Evolutionary conservation across 2,888 invertebrate species (phyloP), one percentile per base, ranked within the genome.

Genomic region (Drosophila quinaria): DNA sequence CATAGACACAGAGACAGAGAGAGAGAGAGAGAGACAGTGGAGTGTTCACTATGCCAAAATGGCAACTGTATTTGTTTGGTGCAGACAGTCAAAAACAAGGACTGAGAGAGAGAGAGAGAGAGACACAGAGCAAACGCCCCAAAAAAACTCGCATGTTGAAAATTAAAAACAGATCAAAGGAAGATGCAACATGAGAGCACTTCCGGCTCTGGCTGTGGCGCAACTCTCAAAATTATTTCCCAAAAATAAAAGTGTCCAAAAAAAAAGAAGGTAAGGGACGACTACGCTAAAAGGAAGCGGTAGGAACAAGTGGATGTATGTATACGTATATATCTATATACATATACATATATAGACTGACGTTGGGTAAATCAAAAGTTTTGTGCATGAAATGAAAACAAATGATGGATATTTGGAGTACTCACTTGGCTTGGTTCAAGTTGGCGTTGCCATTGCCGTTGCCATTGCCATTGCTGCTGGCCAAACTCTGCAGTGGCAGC

Each of bases 81-180:
- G 47, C 47, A 47, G 47, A 37, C 47, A 47, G 17, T 19, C 37
- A n/a, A 33, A 35, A 9, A 17, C 17, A 29, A 10, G 25, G 17
- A 25, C 1, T 22, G 44, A n/a, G 4, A n/a, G 17, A n/a, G 13
- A 25, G 2, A 33, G 44, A n/a, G 4, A n/a, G 17, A n/a, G 13
- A 17, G 4, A 4, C 11, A 42, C 22, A 31, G 11, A 61, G 52
- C 25, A 59, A 35, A 25, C 47, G 8, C 19, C 50, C 49, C 58
- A 58, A 46, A 80, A 60, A 67, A 29, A 58, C 44, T 50, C 65
- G 29, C 74, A 75, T 78, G 83, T 70, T 75, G 69, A 72, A 87
- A 90, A 90, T 90, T 87, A 88, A 88, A 89, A 88, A 81, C 78
- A 83, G 84, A 90, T 90, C 89, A 90, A 82, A 87, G 89, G 85